Evolutionary conservation across 2,113 vertebrate genomes (phyloP).

Genomic region (Phasianus colchicus): DNA sequence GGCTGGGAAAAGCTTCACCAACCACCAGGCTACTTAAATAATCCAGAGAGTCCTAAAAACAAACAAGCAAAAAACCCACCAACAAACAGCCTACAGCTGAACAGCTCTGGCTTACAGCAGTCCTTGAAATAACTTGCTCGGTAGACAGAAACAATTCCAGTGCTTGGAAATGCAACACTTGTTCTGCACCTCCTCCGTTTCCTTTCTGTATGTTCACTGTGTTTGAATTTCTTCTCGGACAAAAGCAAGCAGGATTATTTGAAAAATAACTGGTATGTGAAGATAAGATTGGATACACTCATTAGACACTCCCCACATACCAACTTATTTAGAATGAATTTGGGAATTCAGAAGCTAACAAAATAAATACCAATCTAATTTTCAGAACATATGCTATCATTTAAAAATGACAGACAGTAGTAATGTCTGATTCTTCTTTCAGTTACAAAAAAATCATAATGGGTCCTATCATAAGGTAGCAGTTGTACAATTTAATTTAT

Average conservation of each 20-base stretch:
- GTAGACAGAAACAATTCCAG: background rate
- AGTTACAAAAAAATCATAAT: background rate
- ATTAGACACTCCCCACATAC: background rate
- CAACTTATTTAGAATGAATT: background rate
- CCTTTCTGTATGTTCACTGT: background rate
- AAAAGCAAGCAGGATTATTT: background rate
- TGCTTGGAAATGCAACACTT: background rate
- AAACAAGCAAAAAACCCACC: background rate
- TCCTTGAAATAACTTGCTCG: background rate
- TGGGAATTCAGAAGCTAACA: background rate
- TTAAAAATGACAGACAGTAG: background rate
- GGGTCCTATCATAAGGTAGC: background rate
- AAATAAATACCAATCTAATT: background rate
- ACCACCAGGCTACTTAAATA: background rate
- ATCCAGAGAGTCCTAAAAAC: background rate
- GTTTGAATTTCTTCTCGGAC: background rate
- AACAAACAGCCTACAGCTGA: background rate
- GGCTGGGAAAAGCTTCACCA: background rate
- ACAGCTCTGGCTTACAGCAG: background rate
- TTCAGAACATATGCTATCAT: background rate
- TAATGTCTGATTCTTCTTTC: background rate
- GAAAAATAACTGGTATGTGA: background rate
- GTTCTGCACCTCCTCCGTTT: background rate
- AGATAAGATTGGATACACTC: background rate
- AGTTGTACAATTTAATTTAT: background rate